Percentiles rank a stretch among this genome's conserved stretches.
Conservation (phyloP, 2,113 vertebrate genomes). For the Entomyzon cyanotis region DNA sequence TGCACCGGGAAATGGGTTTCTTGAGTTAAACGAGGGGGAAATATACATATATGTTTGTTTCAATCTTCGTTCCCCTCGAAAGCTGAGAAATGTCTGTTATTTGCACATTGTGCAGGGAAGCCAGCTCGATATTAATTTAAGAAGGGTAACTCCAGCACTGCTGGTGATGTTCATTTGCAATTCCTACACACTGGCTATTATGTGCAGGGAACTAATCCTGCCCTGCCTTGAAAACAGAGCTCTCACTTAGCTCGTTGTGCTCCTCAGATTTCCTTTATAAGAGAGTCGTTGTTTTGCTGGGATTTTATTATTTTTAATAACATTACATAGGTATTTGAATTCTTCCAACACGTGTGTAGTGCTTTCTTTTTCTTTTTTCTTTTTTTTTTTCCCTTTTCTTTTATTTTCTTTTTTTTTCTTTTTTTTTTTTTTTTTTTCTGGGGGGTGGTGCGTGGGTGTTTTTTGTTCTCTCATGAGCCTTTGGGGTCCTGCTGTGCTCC, state of each 20-base stretch:
- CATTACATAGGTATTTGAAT: not conserved
- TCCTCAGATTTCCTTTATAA: constrained; percentile 57
- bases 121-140: constrained; percentile 21
- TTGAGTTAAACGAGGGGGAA: not conserved
- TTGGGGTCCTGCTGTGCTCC: not conserved
- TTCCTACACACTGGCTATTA: constrained; percentile 56
- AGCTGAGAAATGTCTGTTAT: not conserved
- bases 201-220: constrained; percentile 50
- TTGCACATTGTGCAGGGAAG: not conserved
- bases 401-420: no score
- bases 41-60: not conserved
- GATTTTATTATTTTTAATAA: constrained; percentile 55
- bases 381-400: not conserved
- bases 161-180: constrained; percentile 57
- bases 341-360: not conserved
- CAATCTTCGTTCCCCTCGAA: not conserved
- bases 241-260: not conserved
- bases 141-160: not conserved
- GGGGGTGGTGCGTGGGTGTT: not conserved
- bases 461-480: not conserved
- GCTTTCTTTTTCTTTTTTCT: not conserved
- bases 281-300: constrained; percentile 7
- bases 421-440: no score
- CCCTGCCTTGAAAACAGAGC: constrained; percentile 55
- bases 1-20: not conserved